phyloP scores from a whole-genome alignment of 1,140 invertebrate species.

The Laodelphax striatellus region DNA sequence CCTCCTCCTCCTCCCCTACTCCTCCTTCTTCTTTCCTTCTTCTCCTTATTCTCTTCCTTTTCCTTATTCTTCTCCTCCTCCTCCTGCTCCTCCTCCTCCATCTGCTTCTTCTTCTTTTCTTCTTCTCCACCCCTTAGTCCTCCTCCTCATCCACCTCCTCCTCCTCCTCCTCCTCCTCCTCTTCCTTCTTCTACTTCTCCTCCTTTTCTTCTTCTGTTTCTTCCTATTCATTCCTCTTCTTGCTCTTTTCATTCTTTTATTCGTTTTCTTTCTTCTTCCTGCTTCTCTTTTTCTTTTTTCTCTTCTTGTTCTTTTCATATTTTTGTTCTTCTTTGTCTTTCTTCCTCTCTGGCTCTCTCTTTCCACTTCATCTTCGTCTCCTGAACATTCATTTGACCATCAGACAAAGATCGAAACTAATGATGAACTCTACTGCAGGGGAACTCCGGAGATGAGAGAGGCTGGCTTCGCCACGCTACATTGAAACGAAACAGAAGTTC shows the following conservation, averaged over 20 bases:
- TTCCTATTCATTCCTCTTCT: too few species aligned
- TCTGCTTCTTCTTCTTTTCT: too few species aligned
- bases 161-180: too few species aligned
- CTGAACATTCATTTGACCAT: not conserved
- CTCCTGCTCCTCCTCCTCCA: too few species aligned
- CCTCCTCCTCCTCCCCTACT: not conserved
- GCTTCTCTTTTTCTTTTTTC: not conserved
- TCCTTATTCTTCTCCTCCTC: too few species aligned
- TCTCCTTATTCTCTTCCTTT: not conserved
- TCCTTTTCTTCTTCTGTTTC: too few species aligned
- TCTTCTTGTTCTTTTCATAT: not conserved
- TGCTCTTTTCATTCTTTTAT: too few species aligned
- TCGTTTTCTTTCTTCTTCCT: too few species aligned
- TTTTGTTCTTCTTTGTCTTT: not conserved
- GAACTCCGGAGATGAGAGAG: constrained; percentile 5
- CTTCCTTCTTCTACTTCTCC: too few species aligned
- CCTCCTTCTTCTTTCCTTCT: not conserved
- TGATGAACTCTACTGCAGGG: not conserved
- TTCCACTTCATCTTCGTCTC: not conserved
- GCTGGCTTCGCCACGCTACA: not conserved
- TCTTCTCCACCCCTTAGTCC: too few species aligned
- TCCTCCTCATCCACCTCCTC: too few species aligned
- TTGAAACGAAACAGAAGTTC: too few species aligned
- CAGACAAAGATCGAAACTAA: not conserved
- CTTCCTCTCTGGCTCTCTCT: not conserved